A percentile compares a stretch with the other conserved stretches of the same genome.
Conservation (phyloP, 2,888 invertebrate species). For the Leptothorax acervorum region DNA sequence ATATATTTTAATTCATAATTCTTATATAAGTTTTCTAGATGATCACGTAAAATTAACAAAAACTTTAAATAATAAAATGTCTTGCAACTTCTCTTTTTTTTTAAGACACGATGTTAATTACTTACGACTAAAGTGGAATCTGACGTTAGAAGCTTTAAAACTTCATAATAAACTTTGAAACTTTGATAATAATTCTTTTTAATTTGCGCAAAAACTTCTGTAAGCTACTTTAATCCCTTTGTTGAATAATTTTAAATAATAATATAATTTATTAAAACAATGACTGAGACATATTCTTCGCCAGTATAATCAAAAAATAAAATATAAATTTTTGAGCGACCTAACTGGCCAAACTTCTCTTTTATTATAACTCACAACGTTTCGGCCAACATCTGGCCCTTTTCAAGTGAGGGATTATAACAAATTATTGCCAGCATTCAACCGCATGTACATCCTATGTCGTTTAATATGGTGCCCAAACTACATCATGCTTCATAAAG, state of each 20-base stretch:
- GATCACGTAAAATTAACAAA: background rate
- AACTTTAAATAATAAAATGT: background rate
- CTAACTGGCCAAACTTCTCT: too few relatives aligned
- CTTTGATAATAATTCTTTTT: background rate
- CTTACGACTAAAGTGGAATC: background rate
- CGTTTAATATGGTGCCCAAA: too few relatives aligned
- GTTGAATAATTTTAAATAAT: conserved; percentile 4
- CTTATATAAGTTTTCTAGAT: background rate
- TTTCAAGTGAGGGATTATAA: too few relatives aligned
- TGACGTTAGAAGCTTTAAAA: background rate
- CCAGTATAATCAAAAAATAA: too few relatives aligned
- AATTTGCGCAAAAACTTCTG: background rate
- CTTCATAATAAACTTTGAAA: background rate
- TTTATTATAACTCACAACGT: too few relatives aligned
- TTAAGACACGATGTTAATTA: background rate
- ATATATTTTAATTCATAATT: background rate
- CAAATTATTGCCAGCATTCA: too few relatives aligned
- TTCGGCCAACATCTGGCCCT: too few relatives aligned
- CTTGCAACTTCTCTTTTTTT: background rate
- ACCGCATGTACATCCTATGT: too few relatives aligned
- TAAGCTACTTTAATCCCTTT: background rate
- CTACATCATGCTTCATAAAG: too few relatives aligned
- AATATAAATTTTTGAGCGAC: too few relatives aligned
- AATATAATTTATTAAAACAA: background rate
- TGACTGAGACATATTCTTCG: too few relatives aligned